These are phyloP conservation scores for Ephialtes manifestator DNA, from an alignment of 2,888 invertebrate genomes.

Conservation along the genomic window DNA sequence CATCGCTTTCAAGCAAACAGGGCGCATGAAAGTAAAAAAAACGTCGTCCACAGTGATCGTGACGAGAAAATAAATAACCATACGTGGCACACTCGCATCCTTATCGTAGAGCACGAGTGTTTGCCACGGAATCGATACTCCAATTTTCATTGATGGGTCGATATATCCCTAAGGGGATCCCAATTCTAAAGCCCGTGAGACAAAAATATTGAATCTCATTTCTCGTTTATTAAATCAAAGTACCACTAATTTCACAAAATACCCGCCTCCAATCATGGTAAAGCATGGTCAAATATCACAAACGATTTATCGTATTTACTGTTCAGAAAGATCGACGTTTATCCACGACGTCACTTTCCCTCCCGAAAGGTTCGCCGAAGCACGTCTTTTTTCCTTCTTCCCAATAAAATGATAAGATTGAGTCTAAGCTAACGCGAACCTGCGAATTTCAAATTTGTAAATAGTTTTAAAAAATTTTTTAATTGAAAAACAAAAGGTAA, in stretches of 20 bases:
- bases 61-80: conserved; percentile 4
- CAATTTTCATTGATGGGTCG: conserved; percentile 4
- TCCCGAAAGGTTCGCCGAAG: conserved; percentile 49
- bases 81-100: background rate
- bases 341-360: conserved; percentile 53
- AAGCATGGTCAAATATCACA: conserved; percentile 7
- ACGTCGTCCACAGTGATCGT: background rate
- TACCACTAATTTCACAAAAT: conserved; percentile 17
- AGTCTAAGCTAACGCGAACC: conserved; percentile 46
- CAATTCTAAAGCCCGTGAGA: conserved; percentile 2
- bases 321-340: conserved; percentile 40
- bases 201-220: conserved; percentile 5
- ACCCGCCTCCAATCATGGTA: background rate
- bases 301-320: conserved; percentile 12
- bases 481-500: conserved; percentile 8
- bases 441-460: conserved; percentile 22
- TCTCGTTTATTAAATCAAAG: conserved; percentile 16
- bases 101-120: conserved; percentile 7
- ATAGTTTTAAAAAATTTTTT: conserved; percentile 15
- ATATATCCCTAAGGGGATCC: background rate
- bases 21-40: background rate
- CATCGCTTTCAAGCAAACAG: conserved; percentile 16
- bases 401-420: background rate
- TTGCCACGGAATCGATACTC: background rate
- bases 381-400: conserved; percentile 51